Conservation (phyloP, 2,113 vertebrate species). For the Syrmaticus mikado region DNA sequence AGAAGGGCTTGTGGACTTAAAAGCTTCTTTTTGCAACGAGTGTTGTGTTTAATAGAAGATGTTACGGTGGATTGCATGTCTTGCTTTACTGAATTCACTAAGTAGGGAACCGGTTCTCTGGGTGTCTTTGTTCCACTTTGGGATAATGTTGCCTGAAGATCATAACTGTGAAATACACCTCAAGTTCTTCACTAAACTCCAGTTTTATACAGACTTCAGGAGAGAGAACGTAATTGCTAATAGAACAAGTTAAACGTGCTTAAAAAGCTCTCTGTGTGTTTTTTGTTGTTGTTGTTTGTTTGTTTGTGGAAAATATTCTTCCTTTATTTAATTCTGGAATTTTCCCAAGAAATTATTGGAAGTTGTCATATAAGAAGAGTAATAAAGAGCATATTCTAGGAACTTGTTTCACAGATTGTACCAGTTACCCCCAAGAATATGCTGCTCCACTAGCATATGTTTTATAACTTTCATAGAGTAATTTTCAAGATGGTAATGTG, state of each 20-base stretch:
- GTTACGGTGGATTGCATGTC: not conserved
- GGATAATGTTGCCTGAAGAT: not conserved
- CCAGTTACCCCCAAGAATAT: not conserved
- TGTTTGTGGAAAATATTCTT: not conserved
- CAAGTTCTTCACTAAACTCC: not conserved
- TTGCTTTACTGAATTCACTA: not conserved
- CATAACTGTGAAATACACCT: not conserved
- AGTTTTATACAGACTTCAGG: not conserved
- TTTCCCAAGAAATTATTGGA: not conserved
- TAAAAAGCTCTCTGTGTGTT: not conserved
- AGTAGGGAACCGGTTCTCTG: not conserved
- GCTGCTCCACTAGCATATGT: constrained; percentile 18
- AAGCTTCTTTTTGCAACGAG: not conserved
- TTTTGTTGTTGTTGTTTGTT: not conserved
- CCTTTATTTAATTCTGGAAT: not conserved
- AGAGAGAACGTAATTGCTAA: not conserved
- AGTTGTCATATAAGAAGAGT: not conserved
- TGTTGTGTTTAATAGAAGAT: not conserved
- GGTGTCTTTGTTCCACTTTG: not conserved
- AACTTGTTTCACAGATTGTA: constrained; percentile 2
- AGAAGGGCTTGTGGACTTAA: not conserved
- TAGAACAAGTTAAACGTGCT: not conserved
- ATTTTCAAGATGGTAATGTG: constrained; percentile 40
- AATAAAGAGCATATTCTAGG: constrained; percentile 20
- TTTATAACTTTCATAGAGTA: constrained; percentile 38